Evolutionary conservation across 2,888 invertebrate genomes (phyloP).

Genomic region (Anarsia innoxiella): DNA sequence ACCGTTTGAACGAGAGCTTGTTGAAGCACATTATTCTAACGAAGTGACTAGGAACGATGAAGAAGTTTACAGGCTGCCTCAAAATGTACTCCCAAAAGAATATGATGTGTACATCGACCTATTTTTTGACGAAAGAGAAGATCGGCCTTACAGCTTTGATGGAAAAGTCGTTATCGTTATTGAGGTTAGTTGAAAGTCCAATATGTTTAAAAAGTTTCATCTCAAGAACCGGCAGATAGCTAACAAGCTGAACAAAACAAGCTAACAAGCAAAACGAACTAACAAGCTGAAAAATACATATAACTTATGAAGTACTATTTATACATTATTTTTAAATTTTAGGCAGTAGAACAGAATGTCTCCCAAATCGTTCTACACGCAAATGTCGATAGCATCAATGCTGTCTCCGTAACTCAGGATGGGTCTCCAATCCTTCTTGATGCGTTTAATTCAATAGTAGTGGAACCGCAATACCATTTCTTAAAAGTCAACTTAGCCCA

Average conservation of each 20-base stretch:
- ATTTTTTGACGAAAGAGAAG: constrained; percentile 47
- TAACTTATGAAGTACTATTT: too few relatives aligned
- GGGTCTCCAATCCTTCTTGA: constrained; percentile 26
- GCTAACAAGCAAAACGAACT: too few relatives aligned
- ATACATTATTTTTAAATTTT: constrained; percentile 21
- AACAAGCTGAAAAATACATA: too few relatives aligned
- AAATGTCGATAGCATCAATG: constrained; percentile 50
- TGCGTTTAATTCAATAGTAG: constrained; percentile 21
- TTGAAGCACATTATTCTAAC: constrained; percentile 26
- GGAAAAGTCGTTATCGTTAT: constrained; percentile 47
- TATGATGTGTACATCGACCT: constrained; percentile 59
- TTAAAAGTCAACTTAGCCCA: constrained; percentile 45
- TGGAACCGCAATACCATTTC: constrained; percentile 57
- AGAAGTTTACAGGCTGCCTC: constrained; percentile 45
- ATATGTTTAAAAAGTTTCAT: too few relatives aligned
- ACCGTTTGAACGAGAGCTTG: constrained; percentile 41
- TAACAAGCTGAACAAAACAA: too few relatives aligned
- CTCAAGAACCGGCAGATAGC: too few relatives aligned
- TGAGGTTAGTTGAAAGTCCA: too few relatives aligned
- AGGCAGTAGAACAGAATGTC: constrained; percentile 45
- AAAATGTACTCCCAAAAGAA: constrained; percentile 48
- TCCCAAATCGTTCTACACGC: constrained; percentile 63
- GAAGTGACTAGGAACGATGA: constrained; percentile 31
- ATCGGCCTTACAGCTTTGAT: constrained; percentile 53
- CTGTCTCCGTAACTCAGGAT: constrained; percentile 21